These are phyloP conservation scores for Drosophila histrio DNA, from an alignment of 2,888 invertebrate species.

Conservation along the genomic window DNA sequence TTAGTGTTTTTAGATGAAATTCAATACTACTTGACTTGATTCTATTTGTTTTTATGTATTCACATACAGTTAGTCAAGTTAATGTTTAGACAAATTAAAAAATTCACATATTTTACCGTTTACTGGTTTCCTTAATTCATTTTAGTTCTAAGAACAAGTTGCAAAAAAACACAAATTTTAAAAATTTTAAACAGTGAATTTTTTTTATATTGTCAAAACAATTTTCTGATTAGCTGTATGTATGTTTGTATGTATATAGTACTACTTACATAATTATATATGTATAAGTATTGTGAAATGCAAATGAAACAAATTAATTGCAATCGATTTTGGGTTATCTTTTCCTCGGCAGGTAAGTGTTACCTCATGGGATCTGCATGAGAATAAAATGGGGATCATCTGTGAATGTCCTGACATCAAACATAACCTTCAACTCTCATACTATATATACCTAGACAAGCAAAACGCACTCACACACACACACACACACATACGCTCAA, in stretches of 20 bases:
- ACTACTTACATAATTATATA: slow-evolving; percentile 18
- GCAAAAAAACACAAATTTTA: too few relatives aligned
- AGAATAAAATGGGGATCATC: slow-evolving; percentile 67
- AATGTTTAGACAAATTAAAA: too few relatives aligned
- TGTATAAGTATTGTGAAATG: slow-evolving; percentile 50
- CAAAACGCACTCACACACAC: slow-evolving; percentile 13
- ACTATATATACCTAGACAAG: slow-evolving; percentile 13
- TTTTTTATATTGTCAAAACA: too few relatives aligned
- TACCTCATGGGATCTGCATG: slow-evolving; percentile 56
- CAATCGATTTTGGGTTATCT: slow-evolving; percentile 12
- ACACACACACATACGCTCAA: slow-evolving; percentile 44
- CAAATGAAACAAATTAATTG: slow-evolving; percentile 42
- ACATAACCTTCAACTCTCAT: slow-evolving; percentile 39
- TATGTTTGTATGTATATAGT: slow-evolving; percentile 33
- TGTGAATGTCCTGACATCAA: slow-evolving; percentile 68
- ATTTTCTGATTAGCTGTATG: too few relatives aligned
- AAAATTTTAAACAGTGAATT: too few relatives aligned
- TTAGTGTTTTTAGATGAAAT: slow-evolving; percentile 65
- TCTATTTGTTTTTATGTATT: slow-evolving; percentile 35
- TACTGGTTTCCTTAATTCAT: too few relatives aligned
- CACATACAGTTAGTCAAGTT: too few relatives aligned
- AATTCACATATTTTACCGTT: too few relatives aligned
- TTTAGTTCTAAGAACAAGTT: too few relatives aligned
- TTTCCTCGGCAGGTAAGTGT: slow-evolving; percentile 60
- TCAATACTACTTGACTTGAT: slow-evolving; percentile 37